Evolutionary conservation across 2,888 invertebrate species (phyloP), one percentile per base, ranked within the genome.

Genomic region (Serrognathus titanus): DNA sequence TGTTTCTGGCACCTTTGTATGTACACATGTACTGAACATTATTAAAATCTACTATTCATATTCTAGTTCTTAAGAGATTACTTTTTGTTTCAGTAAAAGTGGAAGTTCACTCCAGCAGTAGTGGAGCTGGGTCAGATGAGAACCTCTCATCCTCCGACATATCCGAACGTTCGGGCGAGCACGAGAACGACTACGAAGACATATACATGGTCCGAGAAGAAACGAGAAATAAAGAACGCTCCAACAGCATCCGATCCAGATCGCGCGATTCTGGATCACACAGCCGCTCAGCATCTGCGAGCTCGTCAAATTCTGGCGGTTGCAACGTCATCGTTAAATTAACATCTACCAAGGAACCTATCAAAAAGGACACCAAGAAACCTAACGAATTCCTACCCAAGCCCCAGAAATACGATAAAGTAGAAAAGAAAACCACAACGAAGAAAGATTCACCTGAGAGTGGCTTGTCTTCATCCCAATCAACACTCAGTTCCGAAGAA

Each of bases 161-260:
- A 38, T 80, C 80, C n/a, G 81, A 79, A 61, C 69, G 78, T 37
- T 79, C 79, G 7, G 78, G 75, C 36, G 79, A 78, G 55, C 82
- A 82, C 59, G 84, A 85, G 63, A 87, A 90, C 68, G 91, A 91
- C 71, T 92, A 92, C 73, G 91, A 92, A 75, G 91, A 91, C 69
- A 91, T 91, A 59, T 90, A 90, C 71, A 73, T 89, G 74, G 84
- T 89, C 50, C 80, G 85, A 51, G 87, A 87, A 48, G 86, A 84
- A 62, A 76, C 78, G 8, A 74, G 71, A 58, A 43, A 52, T 55
- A 64, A 61, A 49, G 66, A 66, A 48, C 62, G 64, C 58, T 48
- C 59, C 13, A 49, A 58, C 37, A 71, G 63, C 49, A 54, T 63
- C 35, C 67, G 71, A 36, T 74, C 71, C 10, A 61, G 72, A 51